Base-by-base conservation (phyloP, 2,888 invertebrate species). In the Emmelina monodactyla region DNA sequence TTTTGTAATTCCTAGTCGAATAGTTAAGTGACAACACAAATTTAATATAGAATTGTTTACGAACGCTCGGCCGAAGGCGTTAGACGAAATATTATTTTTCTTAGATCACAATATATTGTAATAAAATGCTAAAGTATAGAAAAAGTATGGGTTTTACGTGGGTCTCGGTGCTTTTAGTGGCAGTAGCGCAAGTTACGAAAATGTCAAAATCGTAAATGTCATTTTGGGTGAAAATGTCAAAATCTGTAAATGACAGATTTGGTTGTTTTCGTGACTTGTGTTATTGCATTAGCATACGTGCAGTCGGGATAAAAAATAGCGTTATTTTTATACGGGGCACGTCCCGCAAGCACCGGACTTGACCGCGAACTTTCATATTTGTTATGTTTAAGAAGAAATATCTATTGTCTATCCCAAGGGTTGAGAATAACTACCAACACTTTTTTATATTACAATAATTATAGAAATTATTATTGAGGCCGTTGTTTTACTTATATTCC, bases 371-470 rank as follows among this genome's bases (percentile, higher is more conserved):
- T 48, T 50, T 40, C 70, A 58, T 75, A 68, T 76, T 75, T 78
- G 78, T 79, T 79, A 78, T 70, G 78, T 79, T 79, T 78, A 79
- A 79, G 78, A 76, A 62, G 73, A 78, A 75, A 72, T 78, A 79
- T 78, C 76, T 78, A 79, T 75, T 79, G 73, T 78, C 79, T 79
- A 79, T 79, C 79, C 78, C 79, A 73, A 71, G 71, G 79, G 79
- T 76, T 73, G 63, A 29, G 11, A 65, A 65, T 65, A 75, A 76
- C 68, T 72, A 78, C 70, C 76, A 66, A 79, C 78, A 80, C 80
- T 81, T 81, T 80, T 81, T 81, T 81, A 81, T 80, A 80, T 79
- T 79, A 80, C 78, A 75, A 80, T 81, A 80, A 81, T 80, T 81
- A 81, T 81, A 81, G 81, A 81, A 79, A 81, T 80, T 81, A 81